phyloP scores from a whole-genome alignment of 2,888 invertebrate species.

The Halocaridina rubra region DNA sequence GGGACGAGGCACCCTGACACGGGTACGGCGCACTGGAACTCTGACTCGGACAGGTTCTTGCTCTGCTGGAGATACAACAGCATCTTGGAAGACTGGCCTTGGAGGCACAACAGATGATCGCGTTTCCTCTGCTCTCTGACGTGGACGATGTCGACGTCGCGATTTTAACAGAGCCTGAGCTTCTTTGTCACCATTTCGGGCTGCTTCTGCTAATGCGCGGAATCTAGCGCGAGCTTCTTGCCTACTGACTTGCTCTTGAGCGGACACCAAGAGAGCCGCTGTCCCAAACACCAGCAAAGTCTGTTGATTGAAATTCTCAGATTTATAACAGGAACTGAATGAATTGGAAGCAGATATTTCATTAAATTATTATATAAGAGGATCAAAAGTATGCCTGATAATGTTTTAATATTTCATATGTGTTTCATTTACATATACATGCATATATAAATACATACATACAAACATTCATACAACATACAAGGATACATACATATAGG shows the following conservation, averaged over 20 bases:
- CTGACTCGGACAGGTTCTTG: not conserved
- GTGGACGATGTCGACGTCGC: conserved; percentile 10
- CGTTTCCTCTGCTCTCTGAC: not conserved
- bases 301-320: no score
- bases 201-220: conserved; percentile 30
- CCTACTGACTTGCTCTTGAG: not conserved
- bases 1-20: not conserved
- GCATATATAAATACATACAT: no score
- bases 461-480: no score
- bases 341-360: no score
- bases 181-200: conserved; percentile 33
- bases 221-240: conserved; percentile 22
- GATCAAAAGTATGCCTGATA: no score
- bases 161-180: conserved; percentile 30
- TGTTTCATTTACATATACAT: no score
- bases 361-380: no score
- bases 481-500: no score
- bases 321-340: no score
- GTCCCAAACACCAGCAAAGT: conserved; percentile 21
- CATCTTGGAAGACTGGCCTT: conserved; percentile 20
- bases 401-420: no score
- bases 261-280: not conserved
- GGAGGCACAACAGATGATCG: not conserved
- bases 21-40: conserved; percentile 10
- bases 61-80: not conserved